Percentiles rank a stretch among this genome's conserved stretches.
Conservation (phyloP, 2,797 vertebrate species). For the Parambassis ranga region DNA sequence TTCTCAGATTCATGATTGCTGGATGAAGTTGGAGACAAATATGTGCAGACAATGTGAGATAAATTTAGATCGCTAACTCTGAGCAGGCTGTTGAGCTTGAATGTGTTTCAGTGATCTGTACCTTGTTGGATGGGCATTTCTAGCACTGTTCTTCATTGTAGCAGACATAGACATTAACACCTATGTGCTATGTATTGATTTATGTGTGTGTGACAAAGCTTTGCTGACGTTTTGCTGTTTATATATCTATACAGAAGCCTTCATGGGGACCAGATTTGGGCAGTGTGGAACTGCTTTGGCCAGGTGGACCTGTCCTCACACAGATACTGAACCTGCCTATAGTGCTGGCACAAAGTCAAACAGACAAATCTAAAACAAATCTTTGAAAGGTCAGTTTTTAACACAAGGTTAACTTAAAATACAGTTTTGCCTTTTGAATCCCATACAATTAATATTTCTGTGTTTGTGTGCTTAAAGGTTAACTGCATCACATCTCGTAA, state of each 20-base stretch:
- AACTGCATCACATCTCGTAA: conserved; percentile 36
- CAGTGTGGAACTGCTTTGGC: conserved; percentile 51
- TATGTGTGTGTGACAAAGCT: background rate
- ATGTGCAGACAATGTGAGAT: background rate
- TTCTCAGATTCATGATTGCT: background rate
- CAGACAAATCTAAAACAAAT: conserved; percentile 41
- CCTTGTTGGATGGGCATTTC: background rate
- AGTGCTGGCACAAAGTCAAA: conserved; percentile 27
- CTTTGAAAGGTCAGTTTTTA: conserved; percentile 54
- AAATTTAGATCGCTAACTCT: background rate
- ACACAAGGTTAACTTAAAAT: background rate
- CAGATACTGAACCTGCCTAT: conserved; percentile 36
- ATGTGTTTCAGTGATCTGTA: background rate
- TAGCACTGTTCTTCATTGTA: background rate
- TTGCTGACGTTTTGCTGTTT: background rate
- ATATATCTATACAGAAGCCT: conserved; percentile 53
- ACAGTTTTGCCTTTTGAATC: background rate
- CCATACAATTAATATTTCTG: conserved; percentile 6
- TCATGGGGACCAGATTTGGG: conserved; percentile 66
- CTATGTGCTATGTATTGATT: too few relatives aligned
- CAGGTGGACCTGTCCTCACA: conserved; percentile 57
- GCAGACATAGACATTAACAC: background rate
- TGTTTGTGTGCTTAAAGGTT: conserved; percentile 49
- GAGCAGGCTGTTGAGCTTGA: background rate
- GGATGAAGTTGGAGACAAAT: background rate